phyloP scores from a whole-genome alignment of 2,888 invertebrate species.

The Tridacna crocea region DNA sequence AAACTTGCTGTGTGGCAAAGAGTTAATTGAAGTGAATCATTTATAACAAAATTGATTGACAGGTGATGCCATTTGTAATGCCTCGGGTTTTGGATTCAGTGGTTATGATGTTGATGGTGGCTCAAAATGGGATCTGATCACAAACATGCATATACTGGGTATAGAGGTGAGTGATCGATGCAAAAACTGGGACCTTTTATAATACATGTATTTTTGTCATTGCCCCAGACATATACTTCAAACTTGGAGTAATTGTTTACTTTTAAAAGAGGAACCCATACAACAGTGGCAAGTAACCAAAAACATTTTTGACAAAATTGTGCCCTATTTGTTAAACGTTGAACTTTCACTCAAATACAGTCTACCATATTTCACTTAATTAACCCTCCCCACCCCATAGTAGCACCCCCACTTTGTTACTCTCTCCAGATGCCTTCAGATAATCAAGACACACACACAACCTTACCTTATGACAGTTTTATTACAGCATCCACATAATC shows the following conservation, averaged over 20 bases:
- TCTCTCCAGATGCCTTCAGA: too few species aligned
- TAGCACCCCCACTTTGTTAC: too few species aligned
- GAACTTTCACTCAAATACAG: too few species aligned
- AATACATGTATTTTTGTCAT: not conserved
- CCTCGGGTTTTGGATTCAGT: slow-evolving; percentile 95
- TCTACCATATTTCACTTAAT: too few species aligned
- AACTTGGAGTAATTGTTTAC: not conserved
- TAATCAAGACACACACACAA: too few species aligned
- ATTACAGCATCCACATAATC: too few species aligned
- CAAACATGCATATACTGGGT: slow-evolving; percentile 94
- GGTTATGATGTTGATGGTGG: slow-evolving; percentile 90
- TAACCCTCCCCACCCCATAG: too few species aligned
- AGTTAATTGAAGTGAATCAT: not conserved
- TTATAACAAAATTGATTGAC: slow-evolving; percentile 14
- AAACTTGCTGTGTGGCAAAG: not conserved
- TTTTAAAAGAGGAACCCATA: too few species aligned
- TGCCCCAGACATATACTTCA: not conserved
- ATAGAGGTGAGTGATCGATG: slow-evolving; percentile 90
- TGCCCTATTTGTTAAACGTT: too few species aligned
- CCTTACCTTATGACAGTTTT: too few species aligned
- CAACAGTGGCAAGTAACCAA: not conserved
- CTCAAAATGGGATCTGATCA: slow-evolving; percentile 94
- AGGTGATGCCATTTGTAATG: slow-evolving; percentile 97
- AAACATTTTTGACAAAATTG: not conserved
- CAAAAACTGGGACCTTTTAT: too few species aligned